phyloP scores from a whole-genome alignment of 1,140 invertebrate genomes.

The Coelopa frigida region DNA sequence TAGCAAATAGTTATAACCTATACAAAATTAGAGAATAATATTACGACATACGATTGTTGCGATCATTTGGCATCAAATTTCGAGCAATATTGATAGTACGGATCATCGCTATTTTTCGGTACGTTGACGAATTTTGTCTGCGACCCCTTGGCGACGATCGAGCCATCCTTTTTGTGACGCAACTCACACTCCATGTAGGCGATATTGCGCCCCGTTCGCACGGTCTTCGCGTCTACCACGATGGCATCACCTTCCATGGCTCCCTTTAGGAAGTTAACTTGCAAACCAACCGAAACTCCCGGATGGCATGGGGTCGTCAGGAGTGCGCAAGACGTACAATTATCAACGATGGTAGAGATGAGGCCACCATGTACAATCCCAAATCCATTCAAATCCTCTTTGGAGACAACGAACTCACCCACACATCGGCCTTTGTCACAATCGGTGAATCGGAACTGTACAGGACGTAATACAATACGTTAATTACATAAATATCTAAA shows the following conservation, averaged over 20 bases:
- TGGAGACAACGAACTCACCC: conserved; percentile 66
- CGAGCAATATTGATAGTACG: too few relatives aligned
- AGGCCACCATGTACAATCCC: conserved; percentile 79
- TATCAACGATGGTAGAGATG: conserved; percentile 75
- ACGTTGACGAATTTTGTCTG: conserved; percentile 70
- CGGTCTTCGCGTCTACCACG: conserved; percentile 67
- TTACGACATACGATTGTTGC: too few relatives aligned
- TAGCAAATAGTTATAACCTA: too few relatives aligned
- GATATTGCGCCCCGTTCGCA: conserved; percentile 67
- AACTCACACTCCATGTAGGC: conserved; percentile 76
- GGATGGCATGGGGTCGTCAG: conserved; percentile 56
- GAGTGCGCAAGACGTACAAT: conserved; percentile 71
- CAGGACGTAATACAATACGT: too few relatives aligned
- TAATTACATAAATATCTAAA: neutral
- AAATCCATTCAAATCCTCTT: conserved; percentile 67
- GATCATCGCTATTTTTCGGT: neutral
- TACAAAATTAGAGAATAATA: too few relatives aligned
- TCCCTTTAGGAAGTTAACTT: conserved; percentile 65
- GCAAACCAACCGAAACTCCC: conserved; percentile 67
- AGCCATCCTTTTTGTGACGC: conserved; percentile 61
- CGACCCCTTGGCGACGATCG: conserved; percentile 67
- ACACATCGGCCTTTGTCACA: conserved; percentile 21
- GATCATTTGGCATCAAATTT: too few relatives aligned
- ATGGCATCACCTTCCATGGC: conserved; percentile 70
- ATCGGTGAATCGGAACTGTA: too few relatives aligned